phyloP scores from a whole-genome alignment of 2,888 invertebrate genomes.

The Trimorus sp. region DNA sequence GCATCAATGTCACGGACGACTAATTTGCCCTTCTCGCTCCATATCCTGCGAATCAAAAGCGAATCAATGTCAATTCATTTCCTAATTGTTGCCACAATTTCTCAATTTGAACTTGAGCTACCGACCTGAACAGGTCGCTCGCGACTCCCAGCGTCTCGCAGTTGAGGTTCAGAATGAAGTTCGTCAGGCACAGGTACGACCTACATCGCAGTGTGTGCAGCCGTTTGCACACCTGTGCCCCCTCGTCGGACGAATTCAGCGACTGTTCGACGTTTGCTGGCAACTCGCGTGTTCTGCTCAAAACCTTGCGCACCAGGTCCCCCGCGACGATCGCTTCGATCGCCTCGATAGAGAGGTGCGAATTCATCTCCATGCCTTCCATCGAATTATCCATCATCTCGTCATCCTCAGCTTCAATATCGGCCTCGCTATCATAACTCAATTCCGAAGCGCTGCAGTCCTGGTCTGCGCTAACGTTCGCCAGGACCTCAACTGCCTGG shows the following conservation, averaged over 20 bases:
- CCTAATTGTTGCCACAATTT: neutral
- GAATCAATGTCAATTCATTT: neutral
- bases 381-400: constrained; percentile 68
- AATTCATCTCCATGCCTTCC: constrained; percentile 77
- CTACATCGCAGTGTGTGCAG: constrained; percentile 84
- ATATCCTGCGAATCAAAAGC: constrained; percentile 81
- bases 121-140: constrained; percentile 82
- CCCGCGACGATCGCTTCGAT: constrained; percentile 85
- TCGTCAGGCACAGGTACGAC: constrained; percentile 87
- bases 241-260: constrained; percentile 83
- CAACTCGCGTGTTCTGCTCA: constrained; percentile 70
- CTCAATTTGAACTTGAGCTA: neutral
- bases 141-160: constrained; percentile 86
- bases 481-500: constrained; percentile 87
- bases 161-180: constrained; percentile 85
- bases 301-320: constrained; percentile 82
- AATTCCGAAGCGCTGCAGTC: constrained; percentile 80
- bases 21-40: constrained; percentile 86
- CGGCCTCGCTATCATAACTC: constrained; percentile 77
- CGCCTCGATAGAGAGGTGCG: constrained; percentile 84
- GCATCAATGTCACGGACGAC: constrained; percentile 84
- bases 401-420: constrained; percentile 44
- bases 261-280: constrained; percentile 84
- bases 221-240: constrained; percentile 82
- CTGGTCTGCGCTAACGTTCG: constrained; percentile 87